phyloP scores from a whole-genome alignment of 2,888 invertebrate genomes.

The Pseudoips prasinana region DNA sequence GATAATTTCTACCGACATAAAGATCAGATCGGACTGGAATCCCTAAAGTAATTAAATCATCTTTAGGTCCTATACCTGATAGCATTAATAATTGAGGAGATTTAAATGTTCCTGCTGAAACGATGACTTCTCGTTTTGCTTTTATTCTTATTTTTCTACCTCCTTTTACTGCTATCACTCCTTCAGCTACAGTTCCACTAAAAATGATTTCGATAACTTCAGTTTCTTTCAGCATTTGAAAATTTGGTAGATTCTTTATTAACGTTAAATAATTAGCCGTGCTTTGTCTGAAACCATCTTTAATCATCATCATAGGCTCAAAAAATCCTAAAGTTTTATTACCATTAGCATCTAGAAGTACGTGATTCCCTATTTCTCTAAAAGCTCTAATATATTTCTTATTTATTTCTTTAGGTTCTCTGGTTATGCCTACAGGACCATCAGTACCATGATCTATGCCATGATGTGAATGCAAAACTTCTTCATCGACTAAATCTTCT shows the following conservation, averaged over 20 bases:
- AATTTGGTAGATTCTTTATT: slow-evolving; percentile 43
- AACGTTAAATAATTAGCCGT: slow-evolving; percentile 75
- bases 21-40: slow-evolving; percentile 57
- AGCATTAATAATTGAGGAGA: slow-evolving; percentile 70
- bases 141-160: slow-evolving; percentile 33
- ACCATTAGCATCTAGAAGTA: slow-evolving; percentile 53
- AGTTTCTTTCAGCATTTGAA: slow-evolving; percentile 62
- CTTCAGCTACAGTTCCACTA: slow-evolving; percentile 63
- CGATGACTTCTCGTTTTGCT: slow-evolving; percentile 65
- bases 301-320: slow-evolving; percentile 62
- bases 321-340: slow-evolving; percentile 62
- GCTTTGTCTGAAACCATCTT: slow-evolving; percentile 63
- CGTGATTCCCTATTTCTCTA: slow-evolving; percentile 47
- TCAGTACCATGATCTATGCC: slow-evolving; percentile 46
- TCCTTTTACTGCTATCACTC: slow-evolving; percentile 55
- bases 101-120: slow-evolving; percentile 67
- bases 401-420: slow-evolving; percentile 24
- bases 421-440: slow-evolving; percentile 60
- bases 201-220: slow-evolving; percentile 71
- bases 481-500: slow-evolving; percentile 35
- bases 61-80: slow-evolving; percentile 69
- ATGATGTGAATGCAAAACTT: slow-evolving; percentile 26
- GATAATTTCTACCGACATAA: slow-evolving; percentile 66
- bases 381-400: slow-evolving; percentile 50
- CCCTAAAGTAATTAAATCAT: slow-evolving; percentile 45